These are phyloP conservation scores for Gasteruption jaculator DNA, from an alignment of 2,888 invertebrate species.

Conservation along the genomic window DNA sequence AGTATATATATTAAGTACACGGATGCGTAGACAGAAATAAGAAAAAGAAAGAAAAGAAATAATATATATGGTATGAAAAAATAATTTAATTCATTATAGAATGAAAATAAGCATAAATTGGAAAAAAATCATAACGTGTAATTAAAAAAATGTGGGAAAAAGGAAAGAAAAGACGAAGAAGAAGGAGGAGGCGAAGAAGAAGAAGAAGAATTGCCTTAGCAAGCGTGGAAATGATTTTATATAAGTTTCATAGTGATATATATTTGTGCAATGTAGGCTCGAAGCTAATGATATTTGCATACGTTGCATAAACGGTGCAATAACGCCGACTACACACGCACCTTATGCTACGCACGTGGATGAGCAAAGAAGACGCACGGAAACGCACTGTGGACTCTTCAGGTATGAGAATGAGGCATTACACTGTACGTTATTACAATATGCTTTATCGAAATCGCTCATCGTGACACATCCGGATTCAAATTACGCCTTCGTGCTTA, in stretches of 20 bases:
- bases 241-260: slow-evolving; percentile 8
- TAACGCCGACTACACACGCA: slow-evolving; percentile 23
- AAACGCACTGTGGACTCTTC: slow-evolving; percentile 26
- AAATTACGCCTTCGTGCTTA: slow-evolving; percentile 50
- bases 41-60: too few relatives aligned
- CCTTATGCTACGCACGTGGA: slow-evolving; percentile 21
- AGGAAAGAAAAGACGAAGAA: neutral
- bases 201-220: slow-evolving; percentile 3
- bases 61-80: too few relatives aligned
- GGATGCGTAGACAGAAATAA: too few relatives aligned
- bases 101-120: too few relatives aligned
- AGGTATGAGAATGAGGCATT: slow-evolving; percentile 31
- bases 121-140: too few relatives aligned
- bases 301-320: slow-evolving; percentile 39
- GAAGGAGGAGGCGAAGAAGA: neutral
- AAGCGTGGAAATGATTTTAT: too few relatives aligned
- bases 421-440: too few relatives aligned
- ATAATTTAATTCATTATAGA: too few relatives aligned
- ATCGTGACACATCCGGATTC: slow-evolving; percentile 52
- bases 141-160: too few relatives aligned
- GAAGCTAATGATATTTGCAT: too few relatives aligned
- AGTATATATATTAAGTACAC: too few relatives aligned
- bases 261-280: slow-evolving; percentile 8
- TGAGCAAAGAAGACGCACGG: slow-evolving; percentile 26
- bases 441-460: slow-evolving; percentile 48